phyloP scores from a whole-genome alignment of 1,140 invertebrate species.

The Lasaia peninsularis region DNA sequence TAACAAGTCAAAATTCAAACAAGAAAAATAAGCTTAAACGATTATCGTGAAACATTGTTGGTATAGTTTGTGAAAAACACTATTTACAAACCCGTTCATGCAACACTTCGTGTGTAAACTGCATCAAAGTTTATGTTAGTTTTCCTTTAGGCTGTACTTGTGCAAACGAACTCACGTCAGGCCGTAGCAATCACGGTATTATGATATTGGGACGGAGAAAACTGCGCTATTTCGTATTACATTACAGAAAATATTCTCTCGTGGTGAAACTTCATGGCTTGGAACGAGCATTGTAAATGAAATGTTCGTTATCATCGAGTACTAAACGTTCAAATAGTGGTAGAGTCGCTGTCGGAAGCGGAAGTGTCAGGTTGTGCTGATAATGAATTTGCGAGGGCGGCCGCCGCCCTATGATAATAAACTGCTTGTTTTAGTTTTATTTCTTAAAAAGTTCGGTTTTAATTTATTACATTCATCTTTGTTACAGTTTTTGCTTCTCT shows the following conservation, averaged over 20 bases:
- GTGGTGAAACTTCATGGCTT: not conserved
- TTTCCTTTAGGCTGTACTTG: slow-evolving; percentile 56
- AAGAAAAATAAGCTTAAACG: slow-evolving; percentile 13
- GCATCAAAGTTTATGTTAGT: slow-evolving; percentile 68
- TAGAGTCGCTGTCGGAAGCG: slow-evolving; percentile 50
- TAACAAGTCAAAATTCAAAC: no score
- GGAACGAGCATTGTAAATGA: slow-evolving; percentile 33
- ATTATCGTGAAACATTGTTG: slow-evolving; percentile 26
- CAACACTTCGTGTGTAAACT: slow-evolving; percentile 38
- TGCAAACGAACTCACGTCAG: slow-evolving; percentile 67
- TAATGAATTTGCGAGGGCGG: slow-evolving; percentile 73
- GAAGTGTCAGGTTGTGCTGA: slow-evolving; percentile 63
- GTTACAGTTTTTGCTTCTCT: no score
- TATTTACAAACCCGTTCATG: slow-evolving; percentile 17
- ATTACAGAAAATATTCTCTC: slow-evolving; percentile 15
- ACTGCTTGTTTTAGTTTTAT: slow-evolving; percentile 51
- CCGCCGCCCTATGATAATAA: slow-evolving; percentile 63
- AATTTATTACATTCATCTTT: slow-evolving; percentile 25
- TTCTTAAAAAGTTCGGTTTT: slow-evolving; percentile 57
- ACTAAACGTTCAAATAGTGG: slow-evolving; percentile 23
- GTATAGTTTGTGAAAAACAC: slow-evolving; percentile 19
- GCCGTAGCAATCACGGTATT: slow-evolving; percentile 37
- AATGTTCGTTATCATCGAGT: not conserved
- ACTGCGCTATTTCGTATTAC: slow-evolving; percentile 7
- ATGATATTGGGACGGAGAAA: not conserved